phyloP scores from a whole-genome alignment of 2,797 vertebrate species.

The Natrix natrix region DNA sequence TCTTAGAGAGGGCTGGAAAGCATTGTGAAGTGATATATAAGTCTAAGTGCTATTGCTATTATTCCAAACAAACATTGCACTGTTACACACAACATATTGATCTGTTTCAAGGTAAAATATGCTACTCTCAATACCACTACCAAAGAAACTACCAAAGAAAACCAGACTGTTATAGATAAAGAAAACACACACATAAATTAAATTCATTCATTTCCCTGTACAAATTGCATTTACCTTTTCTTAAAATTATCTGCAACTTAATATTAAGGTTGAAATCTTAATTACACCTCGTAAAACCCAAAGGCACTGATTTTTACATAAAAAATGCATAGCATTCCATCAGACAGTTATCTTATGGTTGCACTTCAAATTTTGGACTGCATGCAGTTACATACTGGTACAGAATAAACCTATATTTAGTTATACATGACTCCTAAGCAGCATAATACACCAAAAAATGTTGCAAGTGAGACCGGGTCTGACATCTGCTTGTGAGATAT shows the following conservation, averaged over 20 bases:
- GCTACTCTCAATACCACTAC: background rate
- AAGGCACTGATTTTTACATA: background rate
- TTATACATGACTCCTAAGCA: background rate
- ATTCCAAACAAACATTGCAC: background rate
- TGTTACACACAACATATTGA: background rate
- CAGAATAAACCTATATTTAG: background rate
- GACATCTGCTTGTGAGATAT: background rate
- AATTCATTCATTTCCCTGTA: background rate
- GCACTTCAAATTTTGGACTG: background rate
- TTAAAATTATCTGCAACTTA: rapidly evolving
- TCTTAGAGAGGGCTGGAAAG: too few species aligned
- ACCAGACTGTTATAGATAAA: background rate
- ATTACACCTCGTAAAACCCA: background rate
- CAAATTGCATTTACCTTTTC: slow-evolving; percentile 11
- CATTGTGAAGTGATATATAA: too few species aligned
- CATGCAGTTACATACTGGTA: background rate
- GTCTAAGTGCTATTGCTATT: background rate
- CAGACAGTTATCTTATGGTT: background rate
- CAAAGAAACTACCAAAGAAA: background rate
- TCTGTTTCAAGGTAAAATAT: background rate
- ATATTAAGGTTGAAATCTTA: slow-evolving; percentile 2
- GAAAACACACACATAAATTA: background rate
- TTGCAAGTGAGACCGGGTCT: background rate
- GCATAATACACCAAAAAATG: background rate
- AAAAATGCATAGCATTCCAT: background rate